A percentile compares a stretch with the other conserved stretches of the same genome.
These are phyloP conservation scores for Procambarus virginalis DNA, from an alignment of 1,140 invertebrate genomes.

Conservation along the genomic window DNA sequence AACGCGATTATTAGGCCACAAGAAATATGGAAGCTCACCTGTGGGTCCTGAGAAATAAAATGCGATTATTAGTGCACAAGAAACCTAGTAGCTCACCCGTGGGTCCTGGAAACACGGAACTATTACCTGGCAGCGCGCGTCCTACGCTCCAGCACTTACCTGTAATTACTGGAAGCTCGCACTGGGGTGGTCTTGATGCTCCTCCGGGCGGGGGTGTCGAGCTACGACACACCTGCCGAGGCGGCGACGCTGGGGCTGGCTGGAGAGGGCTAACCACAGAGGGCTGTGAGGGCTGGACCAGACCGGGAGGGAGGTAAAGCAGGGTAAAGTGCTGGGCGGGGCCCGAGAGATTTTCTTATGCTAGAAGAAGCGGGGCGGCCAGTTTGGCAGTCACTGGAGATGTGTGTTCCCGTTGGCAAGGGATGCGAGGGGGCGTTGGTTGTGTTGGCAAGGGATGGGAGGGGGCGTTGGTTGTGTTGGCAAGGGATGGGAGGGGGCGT, in stretches of 20 bases:
- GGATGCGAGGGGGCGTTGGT: too few relatives aligned
- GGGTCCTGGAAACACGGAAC: constrained; percentile 19
- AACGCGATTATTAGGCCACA: constrained; percentile 17
- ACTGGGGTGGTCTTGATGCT: constrained; percentile 21
- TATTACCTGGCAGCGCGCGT: constrained; percentile 42
- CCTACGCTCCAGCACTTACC: constrained; percentile 38
- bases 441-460: too few relatives aligned
- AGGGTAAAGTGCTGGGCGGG: too few relatives aligned
- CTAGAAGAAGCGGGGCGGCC: too few relatives aligned
- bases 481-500: too few relatives aligned
- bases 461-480: too few relatives aligned
- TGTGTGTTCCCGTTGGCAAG: too few relatives aligned
- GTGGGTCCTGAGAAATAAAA: constrained; percentile 6
- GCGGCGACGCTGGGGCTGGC: not conserved
- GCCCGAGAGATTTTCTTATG: too few relatives aligned
- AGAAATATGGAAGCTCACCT: not conserved
- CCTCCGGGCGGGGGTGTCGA: constrained; percentile 37
- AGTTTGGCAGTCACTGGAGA: too few relatives aligned
- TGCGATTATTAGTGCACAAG: constrained; percentile 26
- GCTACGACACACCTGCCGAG: constrained; percentile 8
- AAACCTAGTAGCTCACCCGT: constrained; percentile 21
- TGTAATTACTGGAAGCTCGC: constrained; percentile 38
- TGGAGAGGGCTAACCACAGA: not conserved
- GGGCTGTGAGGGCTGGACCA: not conserved
- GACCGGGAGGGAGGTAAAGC: not conserved